Evolutionary conservation across 2,113 vertebrate genomes (phyloP).

Genomic region (Phylloscopus trochiloides): DNA sequence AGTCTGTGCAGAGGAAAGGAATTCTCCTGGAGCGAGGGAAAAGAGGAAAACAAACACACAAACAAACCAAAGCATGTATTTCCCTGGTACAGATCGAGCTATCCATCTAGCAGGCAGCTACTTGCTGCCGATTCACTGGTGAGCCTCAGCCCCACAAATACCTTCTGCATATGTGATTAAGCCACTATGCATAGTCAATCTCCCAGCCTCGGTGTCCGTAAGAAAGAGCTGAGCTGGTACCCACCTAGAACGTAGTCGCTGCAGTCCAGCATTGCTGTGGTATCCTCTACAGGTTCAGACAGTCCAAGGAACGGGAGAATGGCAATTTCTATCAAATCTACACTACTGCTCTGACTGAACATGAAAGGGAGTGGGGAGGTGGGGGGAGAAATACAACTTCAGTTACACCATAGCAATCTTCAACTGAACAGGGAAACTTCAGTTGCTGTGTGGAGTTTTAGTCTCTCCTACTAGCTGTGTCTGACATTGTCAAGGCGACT

Average conservation of each 20-base stretch:
- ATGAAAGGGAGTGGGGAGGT: slow-evolving; percentile 61
- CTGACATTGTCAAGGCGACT: slow-evolving; percentile 95
- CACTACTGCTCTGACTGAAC: slow-evolving; percentile 62
- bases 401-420: slow-evolving; percentile 80
- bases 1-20: background rate
- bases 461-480: slow-evolving; percentile 78
- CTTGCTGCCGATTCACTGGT: slow-evolving; percentile 26
- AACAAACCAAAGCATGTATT: background rate
- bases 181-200: slow-evolving; percentile 74
- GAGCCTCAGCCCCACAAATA: slow-evolving; percentile 51
- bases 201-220: slow-evolving; percentile 66
- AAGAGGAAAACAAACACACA: background rate
- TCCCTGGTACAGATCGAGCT: background rate
- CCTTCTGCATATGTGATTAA: slow-evolving; percentile 70
- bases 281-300: slow-evolving; percentile 68
- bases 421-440: slow-evolving; percentile 81
- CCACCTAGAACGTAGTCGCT: slow-evolving; percentile 82
- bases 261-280: slow-evolving; percentile 83
- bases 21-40: background rate
- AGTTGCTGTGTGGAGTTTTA: slow-evolving; percentile 82
- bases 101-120: slow-evolving; percentile 8
- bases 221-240: slow-evolving; percentile 74
- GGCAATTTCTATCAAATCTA: slow-evolving; percentile 72
- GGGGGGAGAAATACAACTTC: slow-evolving; percentile 73
- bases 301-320: slow-evolving; percentile 70